Evolutionary conservation across 2,113 vertebrate genomes (phyloP), one percentile per base, ranked within the genome.

Genomic region (Lepisosteus osseus): DNA sequence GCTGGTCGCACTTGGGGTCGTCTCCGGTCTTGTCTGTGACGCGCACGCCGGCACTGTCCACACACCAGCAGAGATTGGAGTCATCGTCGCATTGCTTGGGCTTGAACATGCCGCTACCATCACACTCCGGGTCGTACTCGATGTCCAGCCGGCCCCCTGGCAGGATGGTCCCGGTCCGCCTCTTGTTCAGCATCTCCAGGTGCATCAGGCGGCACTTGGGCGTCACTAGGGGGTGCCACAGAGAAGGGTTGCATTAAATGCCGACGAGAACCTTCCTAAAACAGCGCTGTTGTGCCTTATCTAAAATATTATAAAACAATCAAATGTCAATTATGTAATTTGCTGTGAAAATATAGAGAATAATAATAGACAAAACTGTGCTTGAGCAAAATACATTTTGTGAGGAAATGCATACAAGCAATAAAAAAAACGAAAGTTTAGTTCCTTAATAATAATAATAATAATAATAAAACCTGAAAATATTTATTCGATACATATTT

Each of bases 31-130:
- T 83, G 68, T 81, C 78, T 0, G 79, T 81, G 68, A 83, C 79
- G 6, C 78, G 57, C 62, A 78, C 77, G 2, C 82, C 79, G 1
- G 77, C 82, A 12, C 79, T 79, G 76, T 81, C 76, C 70, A 83
- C 79, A 42, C 79, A 83, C 82, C 79, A 81, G 72, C 77, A 83
- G 12, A 77, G 66, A 14, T 79, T 80, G 3, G 76, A 81, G 72
- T 81, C 77, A 5, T 76, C 69, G 3, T 83, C 79, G n/a, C 82
- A 83, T 71, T 79, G 79, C 13, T 78, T 83, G 13, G 82, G 72
- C 55, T 79, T 79, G 51, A 83, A 83, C 54, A 78, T 74, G 68
- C 75, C 78, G 0, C 41, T 63, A 6, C 61, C 45, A 65, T 83
- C 70, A 3, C 76, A 77, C 45, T 74, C 69, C 0, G 76, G 72